Conservation (phyloP, 23 tunicate species). For the Aplidium turbinatum region DNA sequence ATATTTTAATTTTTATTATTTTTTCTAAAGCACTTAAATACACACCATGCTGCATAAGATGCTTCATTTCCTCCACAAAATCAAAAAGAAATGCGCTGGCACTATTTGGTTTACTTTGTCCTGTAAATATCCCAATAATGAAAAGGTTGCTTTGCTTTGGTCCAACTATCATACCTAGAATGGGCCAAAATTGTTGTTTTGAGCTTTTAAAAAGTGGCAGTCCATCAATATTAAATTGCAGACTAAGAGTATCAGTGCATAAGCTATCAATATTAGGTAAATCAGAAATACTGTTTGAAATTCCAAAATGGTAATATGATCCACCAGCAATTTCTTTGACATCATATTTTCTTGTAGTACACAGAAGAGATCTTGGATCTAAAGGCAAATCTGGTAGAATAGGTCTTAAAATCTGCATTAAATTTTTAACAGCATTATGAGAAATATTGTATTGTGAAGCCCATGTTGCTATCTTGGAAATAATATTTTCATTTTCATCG, state of each 20-base stretch:
- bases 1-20: constrained; percentile 11
- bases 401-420: constrained; percentile 6
- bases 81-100: constrained; percentile 31
- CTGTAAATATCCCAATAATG: constrained; percentile 36
- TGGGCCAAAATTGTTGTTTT: constrained; percentile 52
- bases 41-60: constrained; percentile 13
- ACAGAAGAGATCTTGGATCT: constrained; percentile 13
- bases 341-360: constrained; percentile 14
- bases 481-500: too few species aligned
- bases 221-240: constrained; percentile 57
- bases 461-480: too few species aligned
- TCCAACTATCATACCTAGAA: constrained; percentile 24
- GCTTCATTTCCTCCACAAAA: constrained; percentile 39
- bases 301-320: constrained; percentile 37
- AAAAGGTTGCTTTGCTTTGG: constrained; percentile 7
- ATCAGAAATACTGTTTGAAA: constrained; percentile 9
- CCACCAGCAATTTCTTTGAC: constrained; percentile 24
- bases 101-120: constrained; percentile 37
- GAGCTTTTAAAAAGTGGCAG: constrained; percentile 50
- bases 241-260: neutral
- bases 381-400: neutral
- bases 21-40: neutral
- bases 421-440: constrained; percentile 1
- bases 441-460: constrained; percentile 6
- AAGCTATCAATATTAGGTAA: neutral